Percentiles rank a stretch among this genome's conserved stretches.
Conservation (phyloP, 2,888 invertebrate species). For the Timema podura region DNA sequence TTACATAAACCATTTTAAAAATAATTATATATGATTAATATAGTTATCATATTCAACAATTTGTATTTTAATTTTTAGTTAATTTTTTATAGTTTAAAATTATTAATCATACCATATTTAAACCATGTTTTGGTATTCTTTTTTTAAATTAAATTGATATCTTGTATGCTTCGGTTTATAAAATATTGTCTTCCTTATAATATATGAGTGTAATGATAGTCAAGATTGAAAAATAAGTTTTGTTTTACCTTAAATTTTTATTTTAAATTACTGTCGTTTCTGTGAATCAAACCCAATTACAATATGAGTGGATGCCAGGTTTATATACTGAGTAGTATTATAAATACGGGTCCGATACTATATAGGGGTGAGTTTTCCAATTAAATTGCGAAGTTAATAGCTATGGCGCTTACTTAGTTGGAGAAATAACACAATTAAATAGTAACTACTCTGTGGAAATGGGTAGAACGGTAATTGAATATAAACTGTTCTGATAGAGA, state of each 20-base stretch:
- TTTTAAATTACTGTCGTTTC: too few species aligned
- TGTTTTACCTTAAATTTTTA: too few species aligned
- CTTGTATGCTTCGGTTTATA: too few species aligned
- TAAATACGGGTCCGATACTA: neutral
- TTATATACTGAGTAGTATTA: too few species aligned
- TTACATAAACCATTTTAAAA: neutral
- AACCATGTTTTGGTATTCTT: too few species aligned
- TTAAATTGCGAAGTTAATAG: conserved; percentile 10
- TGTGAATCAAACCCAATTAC: too few species aligned
- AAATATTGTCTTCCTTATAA: too few species aligned
- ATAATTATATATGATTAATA: neutral
- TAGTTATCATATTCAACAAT: neutral
- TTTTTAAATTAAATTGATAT: too few species aligned
- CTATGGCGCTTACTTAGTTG: neutral
- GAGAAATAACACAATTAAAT: conserved; percentile 15
- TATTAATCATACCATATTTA: too few species aligned
- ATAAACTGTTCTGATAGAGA: neutral
- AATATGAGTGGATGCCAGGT: too few species aligned
- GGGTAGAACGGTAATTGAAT: conserved; percentile 12
- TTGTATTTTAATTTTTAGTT: neutral
- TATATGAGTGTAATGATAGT: too few species aligned
- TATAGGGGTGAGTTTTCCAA: conserved; percentile 7
- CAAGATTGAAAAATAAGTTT: too few species aligned
- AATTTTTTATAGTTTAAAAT: neutral
- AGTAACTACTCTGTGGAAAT: conserved; percentile 5